phyloP scores from a whole-genome alignment of 2,888 invertebrate genomes.

The Drosophila lutescens region DNA sequence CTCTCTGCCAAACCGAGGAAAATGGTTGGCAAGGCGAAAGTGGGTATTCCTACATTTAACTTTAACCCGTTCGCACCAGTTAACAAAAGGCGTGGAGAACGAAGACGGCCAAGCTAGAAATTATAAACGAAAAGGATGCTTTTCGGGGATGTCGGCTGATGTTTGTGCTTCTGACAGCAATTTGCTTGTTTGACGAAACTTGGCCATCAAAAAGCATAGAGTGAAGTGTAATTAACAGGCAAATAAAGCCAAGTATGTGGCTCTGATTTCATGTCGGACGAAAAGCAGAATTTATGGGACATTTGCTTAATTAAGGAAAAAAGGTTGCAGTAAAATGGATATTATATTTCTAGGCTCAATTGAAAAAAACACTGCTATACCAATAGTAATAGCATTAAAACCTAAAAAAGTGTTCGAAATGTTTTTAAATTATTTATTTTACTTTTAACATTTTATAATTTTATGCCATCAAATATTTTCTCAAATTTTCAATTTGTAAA shows the following conservation, averaged over 20 bases:
- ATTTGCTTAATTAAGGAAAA: background rate
- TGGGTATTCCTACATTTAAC: constrained; percentile 46
- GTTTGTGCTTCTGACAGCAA: constrained; percentile 44
- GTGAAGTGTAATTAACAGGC: constrained; percentile 34
- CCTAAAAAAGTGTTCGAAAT: too few relatives aligned
- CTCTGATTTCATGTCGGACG: constrained; percentile 42
- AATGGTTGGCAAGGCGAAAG: constrained; percentile 32
- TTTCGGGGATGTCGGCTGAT: constrained; percentile 11
- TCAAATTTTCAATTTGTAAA: too few relatives aligned
- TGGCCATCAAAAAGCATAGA: constrained; percentile 4
- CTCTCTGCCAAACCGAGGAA: constrained; percentile 47
- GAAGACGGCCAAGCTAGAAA: constrained; percentile 50
- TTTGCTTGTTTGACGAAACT: constrained; percentile 48
- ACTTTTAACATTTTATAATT: too few relatives aligned
- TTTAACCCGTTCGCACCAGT: constrained; percentile 71
- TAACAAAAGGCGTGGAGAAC: constrained; percentile 60
- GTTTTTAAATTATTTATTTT: too few relatives aligned
- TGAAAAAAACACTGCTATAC: too few relatives aligned
- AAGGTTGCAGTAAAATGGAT: background rate
- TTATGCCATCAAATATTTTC: too few relatives aligned
- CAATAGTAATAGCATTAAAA: too few relatives aligned
- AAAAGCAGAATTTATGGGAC: constrained; percentile 35
- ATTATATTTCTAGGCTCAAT: too few relatives aligned
- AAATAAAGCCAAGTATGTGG: constrained; percentile 21
- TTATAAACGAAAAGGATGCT: constrained; percentile 50